Base-by-base conservation (phyloP, 92 coral and sea anemone genomes). In the Paramuricea clavata region DNA sequence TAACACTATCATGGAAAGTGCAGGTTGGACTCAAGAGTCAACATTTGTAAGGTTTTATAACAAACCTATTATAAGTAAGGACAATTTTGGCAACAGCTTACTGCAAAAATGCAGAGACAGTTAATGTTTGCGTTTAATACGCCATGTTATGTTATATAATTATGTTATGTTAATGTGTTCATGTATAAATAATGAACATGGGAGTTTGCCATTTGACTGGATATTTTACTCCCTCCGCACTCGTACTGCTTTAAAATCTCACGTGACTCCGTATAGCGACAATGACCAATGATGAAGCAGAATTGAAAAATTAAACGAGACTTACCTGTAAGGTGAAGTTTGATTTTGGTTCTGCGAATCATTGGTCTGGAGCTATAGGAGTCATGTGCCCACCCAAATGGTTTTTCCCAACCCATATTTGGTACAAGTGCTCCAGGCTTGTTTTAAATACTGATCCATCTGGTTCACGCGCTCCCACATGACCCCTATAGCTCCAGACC, bases 1-100 rank as follows among this genome's bases (percentile, higher is more conserved):
- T 19, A 70, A 65, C 47, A 75, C 60, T 16, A 83, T 88, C 19
- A 74, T 88, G 79, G 12, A 83, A 41, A 62, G 76, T 73, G 85
- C 92, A 21, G 92, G 88, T 27, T 81, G 87, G 87, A 69, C 88
- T 19, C 83, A 88, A 34, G 79, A 47, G 54, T 49, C 78, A 16
- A 83, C 92, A 43, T 82, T 83, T 69, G 74, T 26, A 22, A 82
- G 74, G 72, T 88, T 39, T 47, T 88, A 83, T 30, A 0, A 52
- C 33, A 88, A 32, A 60, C 92, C 88, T 71, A 44, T 82, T 43
- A 78, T 25, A 54, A 26, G 32, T 81, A 42, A 32, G 44, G 23
- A 61, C 13, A 81, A 81, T 33, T 65, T 36, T 69, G 35, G 50
- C 31, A 17, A 36, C 30, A 17, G 9, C 22, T n/a, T 70, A 16